phyloP scores from a whole-genome alignment of 2,888 invertebrate genomes.

The Rhimphoctona megacephalus region DNA sequence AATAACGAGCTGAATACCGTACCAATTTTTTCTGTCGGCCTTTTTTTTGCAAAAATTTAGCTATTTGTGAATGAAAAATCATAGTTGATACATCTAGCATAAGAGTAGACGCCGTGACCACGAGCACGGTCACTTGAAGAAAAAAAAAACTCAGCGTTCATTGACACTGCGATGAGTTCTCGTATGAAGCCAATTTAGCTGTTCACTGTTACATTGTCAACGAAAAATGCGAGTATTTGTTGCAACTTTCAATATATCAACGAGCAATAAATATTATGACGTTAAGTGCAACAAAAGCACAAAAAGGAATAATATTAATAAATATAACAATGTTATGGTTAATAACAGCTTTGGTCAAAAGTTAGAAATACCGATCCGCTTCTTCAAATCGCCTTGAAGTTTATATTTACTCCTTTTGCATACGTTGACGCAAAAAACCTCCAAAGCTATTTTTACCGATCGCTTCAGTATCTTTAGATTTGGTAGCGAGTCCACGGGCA shows the following conservation, averaged over 20 bases:
- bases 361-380: not conserved
- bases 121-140: not conserved
- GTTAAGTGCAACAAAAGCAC: not conserved
- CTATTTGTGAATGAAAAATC: not conserved
- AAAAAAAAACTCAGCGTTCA: not conserved
- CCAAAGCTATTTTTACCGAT: conserved; percentile 52
- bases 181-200: not conserved
- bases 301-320: not conserved
- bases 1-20: too few species aligned
- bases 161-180: not conserved
- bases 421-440: conserved; percentile 40
- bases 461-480: conserved; percentile 53
- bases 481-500: conserved; percentile 29
- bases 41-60: too few species aligned
- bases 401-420: conserved; percentile 57
- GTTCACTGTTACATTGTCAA: not conserved
- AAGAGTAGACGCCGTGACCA: not conserved
- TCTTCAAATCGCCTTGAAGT: conserved; percentile 51
- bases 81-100: not conserved
- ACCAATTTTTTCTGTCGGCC: too few species aligned
- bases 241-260: not conserved
- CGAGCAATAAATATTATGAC: not conserved
- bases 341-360: not conserved
- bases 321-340: not conserved
- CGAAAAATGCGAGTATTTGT: not conserved